phyloP scores from a whole-genome alignment of 2,113 vertebrate species.

The Sakesphorus luctuosus region DNA sequence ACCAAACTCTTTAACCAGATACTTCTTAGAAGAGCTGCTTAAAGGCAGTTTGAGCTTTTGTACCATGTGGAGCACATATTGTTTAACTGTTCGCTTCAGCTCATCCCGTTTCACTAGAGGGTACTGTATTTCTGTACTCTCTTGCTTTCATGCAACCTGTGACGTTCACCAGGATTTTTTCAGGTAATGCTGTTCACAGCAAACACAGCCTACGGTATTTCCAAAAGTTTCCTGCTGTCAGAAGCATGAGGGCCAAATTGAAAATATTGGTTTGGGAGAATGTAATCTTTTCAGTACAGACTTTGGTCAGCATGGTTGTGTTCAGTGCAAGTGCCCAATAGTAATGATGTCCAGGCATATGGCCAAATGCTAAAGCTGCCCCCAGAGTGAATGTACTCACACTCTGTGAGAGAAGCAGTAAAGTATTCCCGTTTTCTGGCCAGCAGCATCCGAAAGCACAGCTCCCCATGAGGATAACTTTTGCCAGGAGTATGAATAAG shows the following conservation, averaged over 20 bases:
- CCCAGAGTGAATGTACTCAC: constrained; percentile 56
- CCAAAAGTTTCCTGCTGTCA: constrained; percentile 51
- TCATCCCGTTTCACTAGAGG: neutral
- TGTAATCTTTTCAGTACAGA: constrained; percentile 63
- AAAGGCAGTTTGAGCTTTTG: neutral
- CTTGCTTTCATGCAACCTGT: neutral
- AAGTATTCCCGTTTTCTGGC: constrained; percentile 1
- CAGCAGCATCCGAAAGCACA: neutral
- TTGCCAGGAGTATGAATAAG: constrained; percentile 59
- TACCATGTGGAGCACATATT: neutral
- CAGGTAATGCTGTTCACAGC: constrained; percentile 39
- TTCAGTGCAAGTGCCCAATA: constrained; percentile 48
- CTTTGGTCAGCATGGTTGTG: constrained; percentile 33
- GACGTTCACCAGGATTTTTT: neutral
- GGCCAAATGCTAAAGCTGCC: constrained; percentile 61
- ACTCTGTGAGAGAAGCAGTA: constrained; percentile 38
- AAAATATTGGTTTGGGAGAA: constrained; percentile 58
- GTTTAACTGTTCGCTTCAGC: neutral
- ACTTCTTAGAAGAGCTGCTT: neutral
- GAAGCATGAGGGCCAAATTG: neutral
- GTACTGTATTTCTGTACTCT: neutral
- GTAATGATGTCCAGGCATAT: constrained; percentile 62
- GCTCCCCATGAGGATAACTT: constrained; percentile 25
- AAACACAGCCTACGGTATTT: neutral
- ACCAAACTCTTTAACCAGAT: neutral